Percentiles rank a stretch among this genome's conserved stretches.
Conservation (phyloP, 2,797 vertebrate species). For the Eulemur rubriventer region DNA sequence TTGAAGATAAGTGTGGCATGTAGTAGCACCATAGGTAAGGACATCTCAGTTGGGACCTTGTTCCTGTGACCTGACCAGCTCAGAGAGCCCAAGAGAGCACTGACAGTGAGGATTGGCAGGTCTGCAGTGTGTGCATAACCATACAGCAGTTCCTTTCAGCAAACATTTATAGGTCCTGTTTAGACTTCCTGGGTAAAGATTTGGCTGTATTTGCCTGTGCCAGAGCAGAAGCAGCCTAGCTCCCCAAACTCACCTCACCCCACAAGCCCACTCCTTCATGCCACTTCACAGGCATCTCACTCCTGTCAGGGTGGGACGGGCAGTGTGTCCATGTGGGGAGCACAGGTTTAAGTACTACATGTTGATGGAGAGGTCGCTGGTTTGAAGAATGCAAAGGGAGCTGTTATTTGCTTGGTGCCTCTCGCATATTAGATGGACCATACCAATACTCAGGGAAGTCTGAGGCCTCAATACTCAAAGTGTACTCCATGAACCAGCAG, state of each 20-base stretch:
- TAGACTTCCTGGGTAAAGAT: neutral
- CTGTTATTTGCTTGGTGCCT: neutral
- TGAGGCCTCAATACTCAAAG: neutral
- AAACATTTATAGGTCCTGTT: neutral
- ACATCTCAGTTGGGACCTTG: neutral
- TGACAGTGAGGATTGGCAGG: neutral
- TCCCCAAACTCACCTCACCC: neutral
- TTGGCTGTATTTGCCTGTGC: neutral
- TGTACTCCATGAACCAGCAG: neutral
- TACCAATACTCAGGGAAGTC: neutral
- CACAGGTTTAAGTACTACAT: neutral
- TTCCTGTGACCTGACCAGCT: neutral
- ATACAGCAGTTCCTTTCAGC: neutral
- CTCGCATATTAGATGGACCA: neutral
- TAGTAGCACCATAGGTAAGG: neutral
- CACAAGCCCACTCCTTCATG: neutral
- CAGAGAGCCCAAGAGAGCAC: neutral
- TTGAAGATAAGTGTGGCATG: neutral
- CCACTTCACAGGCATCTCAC: neutral
- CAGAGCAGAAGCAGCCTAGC: neutral
- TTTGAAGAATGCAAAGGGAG: neutral
- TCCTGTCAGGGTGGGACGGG: neutral
- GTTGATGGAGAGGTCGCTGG: neutral
- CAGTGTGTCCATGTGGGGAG: neutral
- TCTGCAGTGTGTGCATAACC: neutral